phyloP scores from a whole-genome alignment of 2,113 vertebrate genomes.

The Petrocephalus zakoni region DNA sequence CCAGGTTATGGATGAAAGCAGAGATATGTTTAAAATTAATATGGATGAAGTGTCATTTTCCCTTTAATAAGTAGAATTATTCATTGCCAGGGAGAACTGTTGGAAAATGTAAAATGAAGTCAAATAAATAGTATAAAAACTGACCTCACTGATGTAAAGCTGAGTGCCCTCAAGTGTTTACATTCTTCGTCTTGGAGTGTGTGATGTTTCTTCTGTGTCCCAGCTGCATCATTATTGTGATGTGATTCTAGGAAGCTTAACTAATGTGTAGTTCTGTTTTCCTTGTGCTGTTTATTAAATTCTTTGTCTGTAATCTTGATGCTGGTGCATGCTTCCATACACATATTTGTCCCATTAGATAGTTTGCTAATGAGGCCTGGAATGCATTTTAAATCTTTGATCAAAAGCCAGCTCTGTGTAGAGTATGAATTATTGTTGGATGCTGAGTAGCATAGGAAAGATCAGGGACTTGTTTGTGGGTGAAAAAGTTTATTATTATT shows the following conservation, averaged over 20 bases:
- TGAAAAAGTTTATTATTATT: not conserved
- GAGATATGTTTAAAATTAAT: conserved; percentile 16
- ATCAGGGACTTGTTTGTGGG: not conserved
- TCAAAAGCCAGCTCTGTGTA: not conserved
- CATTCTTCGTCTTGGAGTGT: conserved; percentile 36
- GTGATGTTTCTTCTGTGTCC: conserved; percentile 27
- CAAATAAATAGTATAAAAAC: conserved; percentile 51
- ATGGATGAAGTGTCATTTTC: conserved; percentile 31
- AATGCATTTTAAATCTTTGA: not conserved
- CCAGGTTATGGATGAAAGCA: not conserved
- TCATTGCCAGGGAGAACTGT: conserved; percentile 53
- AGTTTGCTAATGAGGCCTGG: not conserved
- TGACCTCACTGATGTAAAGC: conserved; percentile 47
- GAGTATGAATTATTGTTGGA: not conserved
- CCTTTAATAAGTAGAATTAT: conserved; percentile 37
- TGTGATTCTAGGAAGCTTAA: not conserved
- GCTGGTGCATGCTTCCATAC: not conserved
- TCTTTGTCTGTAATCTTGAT: not conserved
- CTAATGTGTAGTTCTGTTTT: not conserved
- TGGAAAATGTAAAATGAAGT: conserved; percentile 63
- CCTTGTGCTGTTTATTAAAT: not conserved
- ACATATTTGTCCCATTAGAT: not conserved
- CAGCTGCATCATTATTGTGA: not conserved
- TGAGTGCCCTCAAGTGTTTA: conserved; percentile 49
- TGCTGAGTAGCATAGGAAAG: not conserved